A percentile compares a stretch with the other conserved stretches of the same genome.
phyloP scores from a whole-genome alignment of 1,140 invertebrate species.

The Ridgeia piscesae region DNA sequence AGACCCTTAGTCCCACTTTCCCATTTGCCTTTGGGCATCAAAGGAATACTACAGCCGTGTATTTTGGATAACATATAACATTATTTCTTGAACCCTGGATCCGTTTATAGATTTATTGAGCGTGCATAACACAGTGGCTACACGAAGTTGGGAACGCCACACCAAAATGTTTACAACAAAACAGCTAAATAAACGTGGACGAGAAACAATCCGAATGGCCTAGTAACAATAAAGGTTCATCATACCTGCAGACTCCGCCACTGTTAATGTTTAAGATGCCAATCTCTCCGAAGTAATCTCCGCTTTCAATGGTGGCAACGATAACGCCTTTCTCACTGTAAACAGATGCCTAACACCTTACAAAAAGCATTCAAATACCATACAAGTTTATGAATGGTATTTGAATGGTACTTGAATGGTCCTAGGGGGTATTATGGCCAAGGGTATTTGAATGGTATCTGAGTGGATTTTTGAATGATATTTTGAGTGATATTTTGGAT shows the following conservation, averaged over 20 bases:
- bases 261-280: slow-evolving; percentile 93
- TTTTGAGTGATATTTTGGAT: too few relatives aligned
- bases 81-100: neutral
- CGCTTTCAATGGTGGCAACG: slow-evolving; percentile 93
- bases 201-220: neutral
- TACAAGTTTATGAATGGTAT: too few relatives aligned
- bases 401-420: too few relatives aligned
- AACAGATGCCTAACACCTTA: slow-evolving; percentile 29
- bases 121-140: neutral
- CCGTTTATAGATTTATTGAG: neutral
- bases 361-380: too few relatives aligned
- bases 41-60: too few relatives aligned
- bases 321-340: slow-evolving; percentile 86
- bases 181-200: neutral
- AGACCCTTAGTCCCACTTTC: too few relatives aligned
- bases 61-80: neutral
- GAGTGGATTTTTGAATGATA: too few relatives aligned
- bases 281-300: slow-evolving; percentile 97
- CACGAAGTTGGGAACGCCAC: neutral
- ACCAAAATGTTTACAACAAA: neutral
- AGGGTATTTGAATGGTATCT: too few relatives aligned
- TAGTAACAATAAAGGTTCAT: neutral
- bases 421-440: too few relatives aligned
- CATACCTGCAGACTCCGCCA: slow-evolving; percentile 59
- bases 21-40: too few relatives aligned